Conservation (phyloP, 2,888 invertebrate species). For the Lasius fuliginosus region DNA sequence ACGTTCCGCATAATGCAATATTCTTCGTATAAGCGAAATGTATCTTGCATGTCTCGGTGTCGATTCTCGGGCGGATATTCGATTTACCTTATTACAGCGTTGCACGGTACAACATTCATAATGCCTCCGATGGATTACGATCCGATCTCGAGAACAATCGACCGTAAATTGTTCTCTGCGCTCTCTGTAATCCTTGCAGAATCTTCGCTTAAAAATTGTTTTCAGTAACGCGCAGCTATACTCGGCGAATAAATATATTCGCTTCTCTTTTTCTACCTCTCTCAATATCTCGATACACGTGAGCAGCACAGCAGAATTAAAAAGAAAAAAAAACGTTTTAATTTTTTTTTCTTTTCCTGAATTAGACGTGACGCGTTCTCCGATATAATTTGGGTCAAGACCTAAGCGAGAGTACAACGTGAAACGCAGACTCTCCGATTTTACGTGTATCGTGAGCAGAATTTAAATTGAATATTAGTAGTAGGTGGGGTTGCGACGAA, state of each 20-base stretch:
- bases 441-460: constrained; percentile 58
- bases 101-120: constrained; percentile 36
- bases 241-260: background rate
- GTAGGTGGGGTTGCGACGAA: constrained; percentile 53
- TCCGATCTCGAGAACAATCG: constrained; percentile 18
- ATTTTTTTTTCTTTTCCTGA: constrained; percentile 15
- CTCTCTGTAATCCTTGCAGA: constrained; percentile 15
- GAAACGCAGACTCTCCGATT: constrained; percentile 50
- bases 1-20: constrained; percentile 56
- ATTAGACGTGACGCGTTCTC: constrained; percentile 32
- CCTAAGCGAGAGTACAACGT: constrained; percentile 26
- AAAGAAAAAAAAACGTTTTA: background rate
- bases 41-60: constrained; percentile 56
- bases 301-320: background rate
- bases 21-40: constrained; percentile 53
- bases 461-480: constrained; percentile 64
- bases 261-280: background rate
- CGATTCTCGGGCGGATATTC: constrained; percentile 49
- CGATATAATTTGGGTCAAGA: constrained; percentile 38
- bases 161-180: background rate
- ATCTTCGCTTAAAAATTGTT: constrained; percentile 7
- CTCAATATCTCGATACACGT: constrained; percentile 12
- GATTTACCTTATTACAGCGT: constrained; percentile 52
- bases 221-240: background rate
- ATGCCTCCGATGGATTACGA: background rate